Conservation (phyloP, 2,888 invertebrate species). For the Prosapia bicincta region DNA sequence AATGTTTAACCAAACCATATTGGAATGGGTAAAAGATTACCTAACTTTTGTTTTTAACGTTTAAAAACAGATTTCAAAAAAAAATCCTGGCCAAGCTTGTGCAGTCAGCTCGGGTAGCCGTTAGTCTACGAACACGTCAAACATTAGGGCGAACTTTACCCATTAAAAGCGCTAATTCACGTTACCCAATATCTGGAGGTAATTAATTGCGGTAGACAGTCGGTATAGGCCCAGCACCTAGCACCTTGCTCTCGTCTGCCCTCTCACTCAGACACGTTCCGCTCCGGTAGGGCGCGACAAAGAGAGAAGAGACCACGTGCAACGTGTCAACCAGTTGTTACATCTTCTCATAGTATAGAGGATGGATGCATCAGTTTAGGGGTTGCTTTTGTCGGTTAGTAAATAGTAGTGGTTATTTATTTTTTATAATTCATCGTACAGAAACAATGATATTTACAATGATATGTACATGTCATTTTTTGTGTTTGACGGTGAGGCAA, state of each 20-base stretch:
- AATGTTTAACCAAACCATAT: too few species aligned
- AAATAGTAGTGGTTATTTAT: neutral
- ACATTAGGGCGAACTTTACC: neutral
- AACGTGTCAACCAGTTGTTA: conserved; percentile 19
- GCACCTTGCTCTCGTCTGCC: neutral
- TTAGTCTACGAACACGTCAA: neutral
- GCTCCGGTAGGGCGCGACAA: neutral
- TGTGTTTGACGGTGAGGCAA: too few species aligned
- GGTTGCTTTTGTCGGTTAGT: neutral
- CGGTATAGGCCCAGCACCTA: neutral
- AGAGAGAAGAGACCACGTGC: conserved; percentile 4
- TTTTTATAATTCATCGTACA: too few species aligned
- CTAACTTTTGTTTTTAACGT: too few species aligned
- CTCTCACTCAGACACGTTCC: neutral
- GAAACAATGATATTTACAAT: too few species aligned
- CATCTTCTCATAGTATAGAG: neutral
- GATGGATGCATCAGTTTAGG: neutral
- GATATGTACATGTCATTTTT: too few species aligned
- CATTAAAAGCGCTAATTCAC: neutral
- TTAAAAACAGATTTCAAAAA: too few species aligned
- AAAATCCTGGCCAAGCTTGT: too few species aligned
- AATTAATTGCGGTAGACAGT: conserved; percentile 21
- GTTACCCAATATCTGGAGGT: conserved; percentile 21
- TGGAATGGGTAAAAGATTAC: too few species aligned
- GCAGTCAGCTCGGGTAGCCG: neutral